Base-by-base conservation (phyloP, 2,797 vertebrate species). In the Simalia tracyae region DNA sequence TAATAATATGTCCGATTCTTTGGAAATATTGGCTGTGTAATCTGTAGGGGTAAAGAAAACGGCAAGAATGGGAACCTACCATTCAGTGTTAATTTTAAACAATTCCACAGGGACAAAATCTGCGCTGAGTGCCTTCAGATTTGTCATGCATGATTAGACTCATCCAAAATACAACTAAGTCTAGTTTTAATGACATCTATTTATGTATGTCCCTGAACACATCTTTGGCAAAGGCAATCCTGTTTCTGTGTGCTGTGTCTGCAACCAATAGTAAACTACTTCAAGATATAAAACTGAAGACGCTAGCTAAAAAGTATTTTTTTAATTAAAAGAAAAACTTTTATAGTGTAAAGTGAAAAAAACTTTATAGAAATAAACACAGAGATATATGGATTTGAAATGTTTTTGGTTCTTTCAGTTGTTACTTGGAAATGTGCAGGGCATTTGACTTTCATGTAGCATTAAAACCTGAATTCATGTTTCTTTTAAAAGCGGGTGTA, bases 171-270 rank as follows among this genome's bases (percentile, higher is more conserved):
- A 50, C 14, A 46, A 88, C 31, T 42, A 36, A 87, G 31, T 36
- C 86, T 63, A 61, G 22, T 46, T 87, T 24, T 12, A 57, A 46
- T 42, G 12, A 7, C 84, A 36, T 68, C 9, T 59, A 57, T 28
- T 24, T 76, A 54, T 46, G 57, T 12, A n/a, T 31, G 42, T 6
- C n/a, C 11, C 28, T 7, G 60, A 81, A 87, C 93, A 93, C 92
- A 97, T 89, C 85, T 94, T 92, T 89, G 95, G 95, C 95, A 96
- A 95, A 89, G 95, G 95, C 95, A 97, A 96, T 97, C 94, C 95
- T 94, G 36, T 97, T 97, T 96, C 36, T 94, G 89, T 93, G 94
- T 93, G 94, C 93, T 95, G 92, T 97, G 97, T 96, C 93, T 87
- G 91, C 86, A 95, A 96, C 95, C 95, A 96, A 95, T 96, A 86